Conservation (phyloP, 2,888 invertebrate genomes). For the Ceratothoa steindachneri region DNA sequence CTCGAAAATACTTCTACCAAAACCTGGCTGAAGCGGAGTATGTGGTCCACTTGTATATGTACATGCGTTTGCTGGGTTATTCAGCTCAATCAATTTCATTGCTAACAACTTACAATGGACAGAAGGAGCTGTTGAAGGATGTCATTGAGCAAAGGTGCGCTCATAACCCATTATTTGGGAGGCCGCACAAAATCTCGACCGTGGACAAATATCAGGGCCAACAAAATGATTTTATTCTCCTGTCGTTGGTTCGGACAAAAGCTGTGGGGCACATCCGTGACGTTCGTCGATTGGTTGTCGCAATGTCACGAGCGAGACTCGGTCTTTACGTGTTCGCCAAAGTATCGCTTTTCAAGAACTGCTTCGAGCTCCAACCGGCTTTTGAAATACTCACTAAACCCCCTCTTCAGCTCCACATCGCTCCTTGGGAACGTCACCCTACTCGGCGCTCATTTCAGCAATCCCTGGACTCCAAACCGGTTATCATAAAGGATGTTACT, state of each 20-base stretch:
- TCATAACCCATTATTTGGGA: slow-evolving; percentile 51
- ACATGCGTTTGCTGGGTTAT: slow-evolving; percentile 94
- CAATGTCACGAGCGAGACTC: slow-evolving; percentile 93
- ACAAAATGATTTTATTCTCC: slow-evolving; percentile 95
- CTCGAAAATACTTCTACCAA: slow-evolving; percentile 96
- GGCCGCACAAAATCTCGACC: slow-evolving; percentile 58
- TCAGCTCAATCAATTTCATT: slow-evolving; percentile 95
- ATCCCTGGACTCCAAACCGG: slow-evolving; percentile 53
- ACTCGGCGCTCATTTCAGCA: slow-evolving; percentile 57
- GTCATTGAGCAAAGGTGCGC: slow-evolving; percentile 86
- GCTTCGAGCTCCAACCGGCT: slow-evolving; percentile 92
- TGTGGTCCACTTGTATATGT: slow-evolving; percentile 95
- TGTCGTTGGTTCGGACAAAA: slow-evolving; percentile 90
- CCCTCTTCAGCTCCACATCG: slow-evolving; percentile 72
- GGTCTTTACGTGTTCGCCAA: slow-evolving; percentile 95
- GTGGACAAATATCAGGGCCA: slow-evolving; percentile 99
- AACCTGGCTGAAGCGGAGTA: slow-evolving; percentile 72
- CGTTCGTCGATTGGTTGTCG: slow-evolving; percentile 91
- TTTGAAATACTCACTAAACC: slow-evolving; percentile 84
- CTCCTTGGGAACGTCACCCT: slow-evolving; percentile 76
- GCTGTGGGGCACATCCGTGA: slow-evolving; percentile 97
- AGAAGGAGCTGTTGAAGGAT: slow-evolving; percentile 93
- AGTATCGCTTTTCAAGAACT: slow-evolving; percentile 87
- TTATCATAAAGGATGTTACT: slow-evolving; percentile 51
- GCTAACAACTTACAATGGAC: slow-evolving; percentile 97